A percentile compares a stretch with the other conserved stretches of the same genome.
Conservation (phyloP, 2,888 invertebrate genomes). For the Ennomos fuscantarius region DNA sequence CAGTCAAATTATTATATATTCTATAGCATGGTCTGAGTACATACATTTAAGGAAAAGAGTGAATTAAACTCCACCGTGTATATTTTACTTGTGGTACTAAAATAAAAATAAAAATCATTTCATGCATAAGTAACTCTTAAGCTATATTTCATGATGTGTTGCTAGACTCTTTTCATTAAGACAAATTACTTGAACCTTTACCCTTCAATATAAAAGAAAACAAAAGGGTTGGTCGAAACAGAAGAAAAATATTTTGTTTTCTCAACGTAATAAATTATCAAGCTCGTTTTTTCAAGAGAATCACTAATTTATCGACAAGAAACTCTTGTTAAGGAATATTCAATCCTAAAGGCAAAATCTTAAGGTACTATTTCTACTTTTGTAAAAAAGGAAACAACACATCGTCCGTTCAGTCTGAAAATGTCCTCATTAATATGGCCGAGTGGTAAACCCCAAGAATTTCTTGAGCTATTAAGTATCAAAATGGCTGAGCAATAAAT, state of each 20-base stretch:
- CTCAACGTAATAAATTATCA: slow-evolving; percentile 27
- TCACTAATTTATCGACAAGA: slow-evolving; percentile 38
- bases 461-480: slow-evolving; percentile 73
- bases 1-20: no score
- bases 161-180: slow-evolving; percentile 2
- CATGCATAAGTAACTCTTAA: no score
- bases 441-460: slow-evolving; percentile 65
- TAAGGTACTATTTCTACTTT: not conserved
- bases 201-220: slow-evolving; percentile 10
- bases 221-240: slow-evolving; percentile 24
- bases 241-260: slow-evolving; percentile 23
- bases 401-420: slow-evolving; percentile 49
- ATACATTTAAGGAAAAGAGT: no score
- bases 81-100: no score
- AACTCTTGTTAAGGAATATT: slow-evolving; percentile 1
- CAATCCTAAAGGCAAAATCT: slow-evolving; percentile 7
- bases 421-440: slow-evolving; percentile 71
- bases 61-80: no score
- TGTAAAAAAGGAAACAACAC: slow-evolving; percentile 53
- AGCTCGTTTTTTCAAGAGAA: slow-evolving; percentile 17
- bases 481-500: slow-evolving; percentile 67
- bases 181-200: slow-evolving; percentile 1
- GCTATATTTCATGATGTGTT: not conserved
- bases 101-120: no score
- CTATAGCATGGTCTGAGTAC: no score